Conservation (phyloP, 2,888 invertebrate genomes). For the Argyresthia albistria region DNA sequence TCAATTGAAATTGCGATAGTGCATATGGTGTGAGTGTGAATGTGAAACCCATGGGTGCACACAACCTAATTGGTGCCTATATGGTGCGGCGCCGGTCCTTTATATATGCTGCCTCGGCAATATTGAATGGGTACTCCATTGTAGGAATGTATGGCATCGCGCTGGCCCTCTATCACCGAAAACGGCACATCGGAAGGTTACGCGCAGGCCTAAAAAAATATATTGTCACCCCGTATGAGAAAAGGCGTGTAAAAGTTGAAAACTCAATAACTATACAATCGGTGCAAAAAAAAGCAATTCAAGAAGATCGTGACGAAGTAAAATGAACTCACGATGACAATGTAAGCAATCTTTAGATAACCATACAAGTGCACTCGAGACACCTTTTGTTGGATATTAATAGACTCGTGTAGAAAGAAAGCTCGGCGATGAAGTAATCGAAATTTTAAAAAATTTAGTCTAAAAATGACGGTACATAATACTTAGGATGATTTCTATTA, state of each 20-base stretch:
- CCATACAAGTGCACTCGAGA: neutral
- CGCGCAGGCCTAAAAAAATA: too few species aligned
- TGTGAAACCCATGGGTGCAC: constrained; percentile 24
- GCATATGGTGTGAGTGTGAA: constrained; percentile 24
- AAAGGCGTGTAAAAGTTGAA: too few species aligned
- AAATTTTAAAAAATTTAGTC: neutral
- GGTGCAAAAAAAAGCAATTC: too few species aligned
- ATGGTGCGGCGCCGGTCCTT: constrained; percentile 8
- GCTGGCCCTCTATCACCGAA: too few species aligned
- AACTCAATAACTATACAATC: too few species aligned
- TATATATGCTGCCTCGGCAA: too few species aligned
- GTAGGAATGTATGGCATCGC: too few species aligned
- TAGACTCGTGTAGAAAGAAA: neutral
- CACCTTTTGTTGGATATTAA: neutral
- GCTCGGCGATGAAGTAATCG: neutral
- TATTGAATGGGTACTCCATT: too few species aligned
- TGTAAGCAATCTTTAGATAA: neutral
- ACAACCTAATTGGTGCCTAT: constrained; percentile 25
- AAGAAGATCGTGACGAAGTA: neutral
- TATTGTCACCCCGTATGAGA: too few species aligned
- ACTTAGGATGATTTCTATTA: too few species aligned
- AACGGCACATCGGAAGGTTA: too few species aligned
- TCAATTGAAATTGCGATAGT: constrained; percentile 12
- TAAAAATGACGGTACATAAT: too few species aligned
- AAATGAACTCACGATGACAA: constrained; percentile 1